Evolutionary conservation across 2,113 vertebrate genomes (phyloP), one percentile per base, ranked within the genome.

Genomic region (Xiphophorus hellerii): DNA sequence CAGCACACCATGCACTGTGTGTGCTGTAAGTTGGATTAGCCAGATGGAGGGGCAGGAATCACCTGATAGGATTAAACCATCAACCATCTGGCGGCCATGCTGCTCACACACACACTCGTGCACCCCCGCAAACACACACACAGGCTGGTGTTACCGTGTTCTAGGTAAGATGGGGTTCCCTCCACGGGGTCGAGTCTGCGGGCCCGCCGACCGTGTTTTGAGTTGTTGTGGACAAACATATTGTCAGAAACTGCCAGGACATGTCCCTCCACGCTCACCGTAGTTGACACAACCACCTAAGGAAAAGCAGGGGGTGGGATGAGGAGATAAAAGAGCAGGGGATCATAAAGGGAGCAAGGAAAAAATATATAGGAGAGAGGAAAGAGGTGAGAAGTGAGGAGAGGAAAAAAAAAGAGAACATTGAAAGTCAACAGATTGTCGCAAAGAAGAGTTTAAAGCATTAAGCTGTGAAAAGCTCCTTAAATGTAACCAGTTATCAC

Each of bases 151-250:
- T 88, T 87, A 95, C 94, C 94, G 9, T 95, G 93, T 48, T 94
- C 93, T 78, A 95, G 87, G 91, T 95, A 94, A 17, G 93, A 94
- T 1, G 61, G 90, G 13, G 92, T 93, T 84, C 93, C 94, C 69
- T 95, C 94, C 66, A 90, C 89, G 1, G 93, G 90, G 83, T 95
- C 94, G 8, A 94, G 93, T 66, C 93, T 91, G 65, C 93, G 92
- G 75, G 93, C 93, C 71, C 93, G 87, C 67, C 94, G 92, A 60
- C 94, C 94, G 28, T 95, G 94, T 91, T 95, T 95, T 76, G 94
- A 95, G 90, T 95, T 95, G 87, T 95, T 95, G 86, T 95, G 94
- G 87, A 95, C 94, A 1, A 95, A 95, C 93, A 95, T 94, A 90
- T 94, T 94, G 86, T 95, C 94, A 1, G 94, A 94, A 33, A 95